phyloP scores from a whole-genome alignment of 2,888 invertebrate genomes.

The Ryuthela nishihirai region DNA sequence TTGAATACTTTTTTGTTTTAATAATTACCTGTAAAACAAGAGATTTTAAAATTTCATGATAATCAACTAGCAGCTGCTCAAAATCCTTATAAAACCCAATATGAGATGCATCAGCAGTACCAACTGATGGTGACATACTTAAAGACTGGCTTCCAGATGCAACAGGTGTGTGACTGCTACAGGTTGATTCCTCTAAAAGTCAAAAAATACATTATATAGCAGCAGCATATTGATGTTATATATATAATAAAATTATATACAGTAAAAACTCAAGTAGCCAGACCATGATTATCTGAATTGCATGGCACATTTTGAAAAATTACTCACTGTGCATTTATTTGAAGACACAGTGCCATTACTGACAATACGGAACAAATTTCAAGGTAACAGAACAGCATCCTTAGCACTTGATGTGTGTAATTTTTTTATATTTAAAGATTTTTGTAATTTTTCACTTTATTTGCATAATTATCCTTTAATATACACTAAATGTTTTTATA shows the following conservation, averaged over 20 bases:
- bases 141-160: slow-evolving; percentile 22
- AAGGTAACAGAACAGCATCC: too few relatives aligned
- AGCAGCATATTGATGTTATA: not conserved
- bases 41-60: slow-evolving; percentile 9
- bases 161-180: slow-evolving; percentile 29
- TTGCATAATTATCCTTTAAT: too few relatives aligned
- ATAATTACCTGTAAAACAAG: slow-evolving; percentile 22
- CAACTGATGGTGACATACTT: slow-evolving; percentile 19
- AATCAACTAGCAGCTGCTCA: slow-evolving; percentile 5
- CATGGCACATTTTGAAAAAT: too few relatives aligned
- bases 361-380: too few relatives aligned
- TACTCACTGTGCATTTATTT: too few relatives aligned
- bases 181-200: slow-evolving; percentile 14
- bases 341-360: too few relatives aligned
- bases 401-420: too few relatives aligned
- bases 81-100: slow-evolving; percentile 7
- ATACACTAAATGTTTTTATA: too few relatives aligned
- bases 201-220: not conserved
- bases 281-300: too few relatives aligned
- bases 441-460: too few relatives aligned
- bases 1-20: not conserved
- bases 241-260: not conserved
- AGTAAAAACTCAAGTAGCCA: not conserved
- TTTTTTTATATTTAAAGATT: too few relatives aligned
- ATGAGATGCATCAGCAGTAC: not conserved